Evolutionary conservation across 2,113 vertebrate genomes (phyloP), one percentile per base, ranked within the genome.

Genomic region (Fregetta grallaria): DNA sequence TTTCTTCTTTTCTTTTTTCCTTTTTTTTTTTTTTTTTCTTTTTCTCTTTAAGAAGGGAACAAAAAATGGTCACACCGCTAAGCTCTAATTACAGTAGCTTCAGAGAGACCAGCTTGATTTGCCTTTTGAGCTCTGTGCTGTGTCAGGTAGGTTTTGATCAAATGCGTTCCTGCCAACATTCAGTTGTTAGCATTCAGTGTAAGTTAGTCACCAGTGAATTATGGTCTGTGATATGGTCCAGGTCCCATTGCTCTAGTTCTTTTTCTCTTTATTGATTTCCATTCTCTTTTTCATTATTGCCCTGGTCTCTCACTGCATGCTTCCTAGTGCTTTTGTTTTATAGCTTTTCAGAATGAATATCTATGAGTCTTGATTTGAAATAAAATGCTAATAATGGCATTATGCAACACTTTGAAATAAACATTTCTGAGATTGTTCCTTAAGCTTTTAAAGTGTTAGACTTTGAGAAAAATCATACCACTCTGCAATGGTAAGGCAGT

Each of bases 141-240:
- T 94, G 59, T 75, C 86, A 94, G 86, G 81, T 75, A 76, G 67
- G 47, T 96, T 96, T 90, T 96, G 93, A 96, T 95, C 87, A 92
- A 84, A 88, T 90, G 86, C n/a, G 8, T 86, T 96, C 92, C 96
- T 95, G 83, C 91, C 58, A 82, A 92, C 86, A 65, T 81, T 95
- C 84, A 76, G 66, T 92, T 16, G n/a, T 96, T 96, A 92, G 70
- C 80, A 94, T 95, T 96, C 91, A 94, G 42, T 90, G 45, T 74
- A 26, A 88, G 87, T 94, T 94, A 95, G 92, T 95, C 94, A 94
- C 91, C 65, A 92, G 90, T 92, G 94, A 97, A 95, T 96, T 94
- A 94, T 74, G 71, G 88, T 87, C 80, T 95, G 53, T 97, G 95
- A 94, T 96, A 89, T 36, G 80, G 91, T 96, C 94, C 91, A 79